phyloP scores from a whole-genome alignment of 2,113 vertebrate genomes.

The Caranx melampygus region DNA sequence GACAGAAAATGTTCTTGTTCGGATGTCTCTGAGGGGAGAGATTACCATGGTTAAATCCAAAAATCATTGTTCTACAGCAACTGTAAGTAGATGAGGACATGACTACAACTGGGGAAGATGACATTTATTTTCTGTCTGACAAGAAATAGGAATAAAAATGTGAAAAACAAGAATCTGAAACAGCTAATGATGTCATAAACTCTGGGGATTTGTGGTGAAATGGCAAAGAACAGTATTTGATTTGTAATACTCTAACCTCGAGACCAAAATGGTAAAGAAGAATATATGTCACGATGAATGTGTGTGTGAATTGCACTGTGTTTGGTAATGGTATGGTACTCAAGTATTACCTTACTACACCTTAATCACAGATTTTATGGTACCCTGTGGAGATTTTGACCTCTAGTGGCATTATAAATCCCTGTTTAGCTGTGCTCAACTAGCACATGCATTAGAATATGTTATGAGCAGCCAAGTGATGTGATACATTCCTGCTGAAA shows the following conservation, averaged over 20 bases:
- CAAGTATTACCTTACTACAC: neutral
- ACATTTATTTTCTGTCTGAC: slow-evolving; percentile 14
- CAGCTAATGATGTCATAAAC: slow-evolving; percentile 29
- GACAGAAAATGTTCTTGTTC: slow-evolving; percentile 47
- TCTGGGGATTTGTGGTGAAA: slow-evolving; percentile 2
- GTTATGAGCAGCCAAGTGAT: neutral
- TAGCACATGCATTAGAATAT: neutral
- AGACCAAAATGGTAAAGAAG: neutral
- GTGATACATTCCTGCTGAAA: neutral
- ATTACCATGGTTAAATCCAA: slow-evolving; percentile 54
- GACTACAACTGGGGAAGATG: slow-evolving; percentile 29
- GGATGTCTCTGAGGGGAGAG: slow-evolving; percentile 50
- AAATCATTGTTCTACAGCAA: slow-evolving; percentile 48
- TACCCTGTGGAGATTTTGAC: neutral
- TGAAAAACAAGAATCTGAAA: slow-evolving; percentile 21
- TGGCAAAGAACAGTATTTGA: neutral
- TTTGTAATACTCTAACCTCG: neutral
- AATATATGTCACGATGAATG: neutral
- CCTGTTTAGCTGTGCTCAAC: neutral
- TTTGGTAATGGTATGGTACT: neutral
- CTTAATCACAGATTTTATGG: neutral
- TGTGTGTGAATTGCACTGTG: neutral
- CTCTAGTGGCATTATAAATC: neutral
- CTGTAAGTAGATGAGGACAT: slow-evolving; percentile 27
- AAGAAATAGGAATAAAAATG: slow-evolving; percentile 5